Evolutionary conservation across 1,140 invertebrate species (phyloP).

Genomic region (Drosophila miranda): DNA sequence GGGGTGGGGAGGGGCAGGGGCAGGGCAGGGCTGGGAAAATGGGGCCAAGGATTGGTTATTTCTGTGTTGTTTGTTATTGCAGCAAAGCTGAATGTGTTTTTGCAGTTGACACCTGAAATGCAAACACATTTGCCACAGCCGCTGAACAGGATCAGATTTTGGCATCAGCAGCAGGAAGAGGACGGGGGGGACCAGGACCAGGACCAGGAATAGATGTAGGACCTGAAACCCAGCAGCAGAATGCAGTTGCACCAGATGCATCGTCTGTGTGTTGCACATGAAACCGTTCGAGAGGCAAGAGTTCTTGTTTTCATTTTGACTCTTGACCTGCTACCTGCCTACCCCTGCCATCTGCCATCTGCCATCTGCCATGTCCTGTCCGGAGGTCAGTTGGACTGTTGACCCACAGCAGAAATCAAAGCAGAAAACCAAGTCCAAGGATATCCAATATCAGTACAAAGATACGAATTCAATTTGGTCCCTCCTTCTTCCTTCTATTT

Average conservation of each 20-base stretch:
- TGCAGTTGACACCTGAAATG: slow-evolving; percentile 75
- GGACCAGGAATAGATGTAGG: slow-evolving; percentile 3
- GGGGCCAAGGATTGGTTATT: slow-evolving; percentile 35
- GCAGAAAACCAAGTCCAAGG: slow-evolving; percentile 3
- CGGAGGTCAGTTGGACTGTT: slow-evolving; percentile 35
- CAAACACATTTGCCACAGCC: slow-evolving; percentile 72
- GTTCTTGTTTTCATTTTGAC: slow-evolving; percentile 61
- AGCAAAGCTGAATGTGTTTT: slow-evolving; percentile 75
- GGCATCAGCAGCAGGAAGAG: slow-evolving; percentile 28
- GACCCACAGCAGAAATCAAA: slow-evolving; percentile 23
- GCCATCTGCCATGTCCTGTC: background rate
- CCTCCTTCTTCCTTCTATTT: too few relatives aligned
- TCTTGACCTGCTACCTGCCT: slow-evolving; percentile 19
- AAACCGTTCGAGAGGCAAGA: slow-evolving; percentile 59
- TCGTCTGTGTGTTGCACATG: slow-evolving; percentile 49
- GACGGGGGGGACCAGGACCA: background rate
- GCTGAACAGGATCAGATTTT: slow-evolving; percentile 55
- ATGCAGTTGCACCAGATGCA: slow-evolving; percentile 50
- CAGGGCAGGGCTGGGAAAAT: background rate
- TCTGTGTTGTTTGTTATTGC: slow-evolving; percentile 66
- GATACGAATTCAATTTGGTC: background rate
- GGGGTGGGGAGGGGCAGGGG: background rate
- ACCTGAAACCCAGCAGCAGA: background rate
- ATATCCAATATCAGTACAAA: slow-evolving; percentile 13
- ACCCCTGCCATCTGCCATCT: background rate